Evolutionary conservation across 2,888 invertebrate species (phyloP).

Genomic region (Eupithecia pulchellata): DNA sequence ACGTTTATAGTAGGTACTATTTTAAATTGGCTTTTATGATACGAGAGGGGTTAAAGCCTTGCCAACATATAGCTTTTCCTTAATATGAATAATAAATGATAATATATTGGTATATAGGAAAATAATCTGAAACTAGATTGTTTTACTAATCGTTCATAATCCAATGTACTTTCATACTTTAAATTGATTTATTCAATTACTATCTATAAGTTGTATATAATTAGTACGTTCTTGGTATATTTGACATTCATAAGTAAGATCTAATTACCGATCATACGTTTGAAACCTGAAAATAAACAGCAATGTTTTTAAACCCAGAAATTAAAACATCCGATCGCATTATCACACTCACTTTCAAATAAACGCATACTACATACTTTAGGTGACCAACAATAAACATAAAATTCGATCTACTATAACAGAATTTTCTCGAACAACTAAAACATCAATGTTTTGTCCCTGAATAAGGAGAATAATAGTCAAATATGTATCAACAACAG

Average conservation of each 20-base stretch:
- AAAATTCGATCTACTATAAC: background rate
- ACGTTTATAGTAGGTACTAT: constrained; percentile 40
- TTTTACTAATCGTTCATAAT: background rate
- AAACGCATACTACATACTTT: background rate
- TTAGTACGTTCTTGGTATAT: background rate
- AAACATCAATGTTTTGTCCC: background rate
- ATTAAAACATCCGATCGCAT: background rate
- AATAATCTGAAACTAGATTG: background rate
- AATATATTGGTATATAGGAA: background rate
- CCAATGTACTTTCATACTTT: background rate
- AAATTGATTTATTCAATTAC: background rate
- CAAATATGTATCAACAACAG: background rate
- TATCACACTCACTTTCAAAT: background rate
- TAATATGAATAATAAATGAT: background rate
- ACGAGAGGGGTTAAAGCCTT: background rate
- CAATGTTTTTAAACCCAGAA: constrained; percentile 8
- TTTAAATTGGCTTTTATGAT: background rate
- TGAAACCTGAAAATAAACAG: background rate
- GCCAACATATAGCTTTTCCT: constrained; percentile 3
- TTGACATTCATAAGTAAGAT: background rate
- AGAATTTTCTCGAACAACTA: background rate
- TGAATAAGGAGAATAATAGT: background rate
- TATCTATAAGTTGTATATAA: background rate
- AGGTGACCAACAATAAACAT: background rate
- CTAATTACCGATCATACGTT: background rate